These are phyloP conservation scores for Ivindomyrus marchei DNA, from an alignment of 2,113 vertebrate genomes.

Conservation along the genomic window DNA sequence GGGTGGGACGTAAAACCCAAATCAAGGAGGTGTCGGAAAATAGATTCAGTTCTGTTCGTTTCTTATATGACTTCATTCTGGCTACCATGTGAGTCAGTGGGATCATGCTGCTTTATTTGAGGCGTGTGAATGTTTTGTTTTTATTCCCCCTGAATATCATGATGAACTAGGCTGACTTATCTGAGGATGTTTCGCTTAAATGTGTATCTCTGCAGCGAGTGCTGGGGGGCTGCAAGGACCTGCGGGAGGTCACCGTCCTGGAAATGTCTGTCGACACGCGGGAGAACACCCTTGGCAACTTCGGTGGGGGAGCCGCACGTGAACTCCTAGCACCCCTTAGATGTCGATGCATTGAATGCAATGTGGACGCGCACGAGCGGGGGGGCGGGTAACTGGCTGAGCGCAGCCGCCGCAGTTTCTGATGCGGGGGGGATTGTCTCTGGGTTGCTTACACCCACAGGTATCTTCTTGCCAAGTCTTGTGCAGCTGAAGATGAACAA, in stretches of 20 bases:
- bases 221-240: conserved; percentile 67
- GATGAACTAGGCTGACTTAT: neutral
- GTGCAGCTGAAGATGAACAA: conserved; percentile 81
- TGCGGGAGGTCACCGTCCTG: conserved; percentile 63
- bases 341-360: neutral
- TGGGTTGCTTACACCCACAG: conserved; percentile 55
- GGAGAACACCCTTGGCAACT: conserved; percentile 73
- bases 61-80: neutral
- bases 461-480: conserved; percentile 78
- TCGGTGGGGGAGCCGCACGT: conserved; percentile 68
- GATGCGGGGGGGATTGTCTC: conserved; percentile 11
- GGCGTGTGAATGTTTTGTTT: neutral
- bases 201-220: conserved; percentile 56
- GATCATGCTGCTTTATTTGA: neutral
- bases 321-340: neutral
- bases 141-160: neutral
- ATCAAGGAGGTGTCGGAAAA: neutral
- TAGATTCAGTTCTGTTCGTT: neutral
- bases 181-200: neutral
- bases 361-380: neutral
- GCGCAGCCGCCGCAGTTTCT: conserved; percentile 19
- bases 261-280: conserved; percentile 76
- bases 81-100: neutral
- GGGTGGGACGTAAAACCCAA: neutral
- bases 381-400: neutral